Evolutionary conservation across 2,113 vertebrate genomes (phyloP), one percentile per base, ranked within the genome.

Genomic region (Mellivora capensis): DNA sequence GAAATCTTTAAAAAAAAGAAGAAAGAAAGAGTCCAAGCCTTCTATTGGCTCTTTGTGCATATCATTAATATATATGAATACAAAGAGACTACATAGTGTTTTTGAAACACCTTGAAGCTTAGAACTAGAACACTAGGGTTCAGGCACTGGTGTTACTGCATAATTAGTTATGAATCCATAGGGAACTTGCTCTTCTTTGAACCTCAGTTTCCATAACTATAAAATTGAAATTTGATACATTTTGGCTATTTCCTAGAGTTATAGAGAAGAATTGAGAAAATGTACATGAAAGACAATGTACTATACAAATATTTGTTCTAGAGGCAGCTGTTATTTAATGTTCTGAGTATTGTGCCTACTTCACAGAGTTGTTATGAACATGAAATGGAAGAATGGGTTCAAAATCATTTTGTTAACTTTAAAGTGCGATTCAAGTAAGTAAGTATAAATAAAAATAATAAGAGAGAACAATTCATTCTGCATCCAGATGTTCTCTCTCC

Each of bases 361-460:
- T 97, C 82, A 96, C 79, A 91, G 49, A 62, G 20, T 77, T 96
- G 54, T 93, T 88, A 85, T 82, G 64, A 94, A 3, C 83, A 90
- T 96, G 72, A 88, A 81, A 81, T 95, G 34, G 17, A 82, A 94
- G 94, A 95, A 95, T 87, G 54, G 72, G 86, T 89, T 95, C 96
- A 80, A 96, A 98, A 97, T 80, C 59, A 91, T 89, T 97, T 95
- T 95, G 87, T 87, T 95, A 97, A 89, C 72, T 86, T 96, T 94
- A 79, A 94, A 92, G 23, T 87, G 10, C 90, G 79, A 97, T 67
- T 95, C 87, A 97, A 90, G 91, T 90, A 52, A 52, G 49, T 95
- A 94, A 93, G 79, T 96, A 97, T 97, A 89, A 96, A 54, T 93
- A 95, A 97, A 93, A 98, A 90, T 96, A 97, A 79, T 96, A 87